phyloP scores from a whole-genome alignment of 2,113 vertebrate species.

The Lasiurus borealis region DNA sequence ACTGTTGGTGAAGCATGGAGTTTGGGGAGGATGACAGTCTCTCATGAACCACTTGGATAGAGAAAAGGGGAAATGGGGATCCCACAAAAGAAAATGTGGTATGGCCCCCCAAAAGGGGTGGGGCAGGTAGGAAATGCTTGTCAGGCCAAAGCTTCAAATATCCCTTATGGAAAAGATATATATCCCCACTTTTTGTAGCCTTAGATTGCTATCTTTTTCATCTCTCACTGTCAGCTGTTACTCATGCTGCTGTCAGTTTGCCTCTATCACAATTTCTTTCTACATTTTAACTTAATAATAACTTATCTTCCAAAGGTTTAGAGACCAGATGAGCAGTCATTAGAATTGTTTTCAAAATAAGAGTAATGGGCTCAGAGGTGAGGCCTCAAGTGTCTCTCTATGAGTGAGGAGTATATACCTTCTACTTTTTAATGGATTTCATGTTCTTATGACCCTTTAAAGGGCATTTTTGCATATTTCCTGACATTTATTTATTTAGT shows the following conservation, averaged over 20 bases:
- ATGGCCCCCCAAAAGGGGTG: neutral
- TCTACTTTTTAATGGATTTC: neutral
- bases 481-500: neutral
- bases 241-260: neutral
- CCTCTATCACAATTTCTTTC: neutral
- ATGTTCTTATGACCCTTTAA: neutral
- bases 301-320: neutral
- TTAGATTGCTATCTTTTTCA: neutral
- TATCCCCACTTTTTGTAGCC: neutral
- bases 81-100: neutral
- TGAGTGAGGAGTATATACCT: neutral
- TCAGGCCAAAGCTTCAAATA: neutral
- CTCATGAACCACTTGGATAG: neutral
- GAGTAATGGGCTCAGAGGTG: neutral
- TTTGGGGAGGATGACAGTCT: neutral
- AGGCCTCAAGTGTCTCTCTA: neutral
- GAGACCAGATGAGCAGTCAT: conserved; percentile 9
- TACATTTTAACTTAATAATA: neutral
- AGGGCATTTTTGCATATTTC: neutral
- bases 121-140: neutral
- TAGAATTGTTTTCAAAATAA: conserved; percentile 18
- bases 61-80: neutral
- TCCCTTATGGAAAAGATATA: neutral
- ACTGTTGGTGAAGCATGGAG: neutral
- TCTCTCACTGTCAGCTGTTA: neutral